Base-by-base conservation (phyloP, 2,113 vertebrate species). In the Neopipo cinnamomea region DNA sequence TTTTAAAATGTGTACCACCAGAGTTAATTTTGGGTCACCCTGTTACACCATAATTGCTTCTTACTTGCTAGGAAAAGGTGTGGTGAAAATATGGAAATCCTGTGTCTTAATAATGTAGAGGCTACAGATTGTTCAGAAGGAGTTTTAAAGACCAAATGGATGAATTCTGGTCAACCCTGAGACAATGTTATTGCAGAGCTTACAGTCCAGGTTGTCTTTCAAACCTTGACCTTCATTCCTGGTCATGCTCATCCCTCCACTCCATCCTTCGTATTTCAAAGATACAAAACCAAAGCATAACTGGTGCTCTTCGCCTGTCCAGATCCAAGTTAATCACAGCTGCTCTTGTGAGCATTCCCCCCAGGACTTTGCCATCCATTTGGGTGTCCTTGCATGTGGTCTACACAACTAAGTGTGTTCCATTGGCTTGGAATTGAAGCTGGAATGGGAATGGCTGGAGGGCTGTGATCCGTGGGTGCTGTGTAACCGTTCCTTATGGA, bases 261-360 rank as follows among this genome's bases (percentile, higher is more conserved):
- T 56, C 49, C n/a, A 65, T 75, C 47, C 35, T 37, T 80, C 3
- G 0, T 6, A 14, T n/a, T 75, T 53, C 50, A 55, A 25, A 78
- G 80, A 7, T 18, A 11, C 6, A 52, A 16, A 65, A 61, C 22
- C 39, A 49, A 88, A 46, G 50, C 42, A 84, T 42, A 71, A 41
- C 47, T 74, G n/a, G 20, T 39, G n/a, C 13, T 37, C 8, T 49
- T 72, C 11, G 33, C 12, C 31, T 44, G 24, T 13, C 37, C 8
- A 1, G 6, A 8, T 17, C 41, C n/a, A 3, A 33, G 35, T 44
- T n/a, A 28, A 44, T 46, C 24, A 2, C 3, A 28, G 47, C 47
- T 1, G 1, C 39, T 46, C 21, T 23, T 9, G 13, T 0, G 2
- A 23, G 70, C 0, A 0, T 41, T 59, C 17, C 28, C 17, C 28